Conservation (phyloP, 2,797 vertebrate genomes). For the Pseudochirops cupreus region DNA sequence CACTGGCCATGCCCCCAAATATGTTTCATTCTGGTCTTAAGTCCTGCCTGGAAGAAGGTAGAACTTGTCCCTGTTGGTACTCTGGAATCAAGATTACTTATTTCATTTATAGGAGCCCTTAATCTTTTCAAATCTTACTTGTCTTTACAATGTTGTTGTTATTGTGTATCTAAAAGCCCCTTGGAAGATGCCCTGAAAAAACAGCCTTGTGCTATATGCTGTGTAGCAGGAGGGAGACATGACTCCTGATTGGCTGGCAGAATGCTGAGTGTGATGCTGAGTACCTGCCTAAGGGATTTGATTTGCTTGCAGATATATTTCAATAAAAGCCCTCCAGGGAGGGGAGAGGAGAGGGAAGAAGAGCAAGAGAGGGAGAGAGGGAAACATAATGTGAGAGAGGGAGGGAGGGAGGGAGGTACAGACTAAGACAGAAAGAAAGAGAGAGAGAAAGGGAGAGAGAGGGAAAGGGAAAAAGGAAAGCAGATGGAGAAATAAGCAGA, state of each 20-base stretch:
- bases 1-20: background rate
- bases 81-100: background rate
- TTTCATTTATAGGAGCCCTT: background rate
- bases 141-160: background rate
- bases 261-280: background rate
- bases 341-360: too few species aligned
- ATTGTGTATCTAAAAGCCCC: background rate
- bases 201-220: background rate
- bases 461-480: background rate
- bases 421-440: too few species aligned
- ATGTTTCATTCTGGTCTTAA: background rate
- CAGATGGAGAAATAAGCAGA: too few species aligned
- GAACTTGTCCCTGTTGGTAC: background rate
- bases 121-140: background rate
- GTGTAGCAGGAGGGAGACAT: fast-evolving
- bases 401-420: too few species aligned
- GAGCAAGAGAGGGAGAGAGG: background rate
- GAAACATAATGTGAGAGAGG: background rate
- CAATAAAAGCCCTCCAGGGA: background rate
- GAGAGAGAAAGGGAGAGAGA: too few species aligned
- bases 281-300: background rate
- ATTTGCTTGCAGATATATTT: background rate
- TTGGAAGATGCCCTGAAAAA: background rate
- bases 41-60: background rate
- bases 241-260: background rate